Conservation (phyloP, 2,797 vertebrate species). For the Sparus aurata region DNA sequence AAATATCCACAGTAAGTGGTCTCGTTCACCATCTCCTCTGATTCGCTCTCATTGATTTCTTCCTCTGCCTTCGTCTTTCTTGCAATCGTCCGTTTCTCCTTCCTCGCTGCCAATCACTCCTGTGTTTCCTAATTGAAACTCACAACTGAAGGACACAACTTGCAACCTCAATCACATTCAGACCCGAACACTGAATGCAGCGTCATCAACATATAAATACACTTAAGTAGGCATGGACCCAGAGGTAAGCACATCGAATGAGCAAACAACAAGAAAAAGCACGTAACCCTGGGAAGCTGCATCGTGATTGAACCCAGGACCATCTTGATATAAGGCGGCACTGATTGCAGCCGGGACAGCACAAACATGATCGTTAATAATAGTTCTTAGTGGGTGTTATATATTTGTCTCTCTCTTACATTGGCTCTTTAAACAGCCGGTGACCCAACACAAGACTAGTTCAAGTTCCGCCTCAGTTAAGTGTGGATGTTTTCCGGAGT, state of each 20-base stretch:
- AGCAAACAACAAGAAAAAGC: not conserved
- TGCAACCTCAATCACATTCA: not conserved
- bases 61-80: not conserved
- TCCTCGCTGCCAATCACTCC: constrained; percentile 16
- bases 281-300: not conserved
- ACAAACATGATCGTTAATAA: not conserved
- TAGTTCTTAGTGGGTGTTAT: not conserved
- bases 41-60: constrained; percentile 36
- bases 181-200: not conserved
- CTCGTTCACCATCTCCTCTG: constrained; percentile 27
- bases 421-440: not conserved
- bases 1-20: constrained; percentile 23
- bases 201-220: constrained; percentile 8
- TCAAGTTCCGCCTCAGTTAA: not conserved
- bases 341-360: not conserved
- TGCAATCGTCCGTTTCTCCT: not conserved
- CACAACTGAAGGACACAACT: not conserved
- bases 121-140: constrained; percentile 3
- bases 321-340: not conserved
- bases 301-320: not conserved
- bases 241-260: not conserved
- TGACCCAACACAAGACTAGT: not conserved
- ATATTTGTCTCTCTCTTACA: not conserved
- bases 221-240: constrained; percentile 1
- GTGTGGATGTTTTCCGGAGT: not conserved